Evolutionary conservation across 2,888 invertebrate species (phyloP), one percentile per base, ranked within the genome.

Genomic region (Encarsia formosa): DNA sequence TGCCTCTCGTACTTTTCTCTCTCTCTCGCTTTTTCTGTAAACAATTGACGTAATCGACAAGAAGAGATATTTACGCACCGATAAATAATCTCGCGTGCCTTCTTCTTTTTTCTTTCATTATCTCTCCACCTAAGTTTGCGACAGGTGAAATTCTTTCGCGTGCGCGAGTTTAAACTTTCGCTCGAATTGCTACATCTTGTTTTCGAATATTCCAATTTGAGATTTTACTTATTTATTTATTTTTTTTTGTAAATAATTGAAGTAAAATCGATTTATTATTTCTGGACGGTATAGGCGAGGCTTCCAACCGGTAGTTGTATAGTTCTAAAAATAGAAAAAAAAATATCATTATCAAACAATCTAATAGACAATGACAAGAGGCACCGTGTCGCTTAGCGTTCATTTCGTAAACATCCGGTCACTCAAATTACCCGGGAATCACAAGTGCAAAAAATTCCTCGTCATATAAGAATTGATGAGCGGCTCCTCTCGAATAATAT

Each of bases 11-110:
- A 1, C 19, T 1, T 19, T 11, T 37, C 37, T 29, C 19, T 6
- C 15, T 18, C 34, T 42, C 19, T 19, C 18, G 13, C 18, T 40
- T 38, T 51, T 52, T 48, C 34, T 38, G 37, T 20, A 22, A 26
- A 42, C 49, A 46, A 38, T 49, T 23, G 49, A 46, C 49, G 49
- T 49, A 49, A 54, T 54, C 49, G 49, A 38, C 38, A 49, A 32
- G 44, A 29, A 40, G 24, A 38, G 41, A 54, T 42, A 49, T 46
- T 49, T 46, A 42, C 42, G 42, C 38, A 35, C 5, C 49, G 37
- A 49, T 49, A 54, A 54, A 54, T 54, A 49, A 54, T 54, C 42
- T 18, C n/a, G 13, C 11, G 19, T 20, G 19, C 40, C 22, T 8
- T 4, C 15, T 3, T 23, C 23, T 3, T 34, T 39, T 45, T 32